Base-by-base conservation (phyloP, 2,113 vertebrate species). In the Forbesichthys agassizii region DNA sequence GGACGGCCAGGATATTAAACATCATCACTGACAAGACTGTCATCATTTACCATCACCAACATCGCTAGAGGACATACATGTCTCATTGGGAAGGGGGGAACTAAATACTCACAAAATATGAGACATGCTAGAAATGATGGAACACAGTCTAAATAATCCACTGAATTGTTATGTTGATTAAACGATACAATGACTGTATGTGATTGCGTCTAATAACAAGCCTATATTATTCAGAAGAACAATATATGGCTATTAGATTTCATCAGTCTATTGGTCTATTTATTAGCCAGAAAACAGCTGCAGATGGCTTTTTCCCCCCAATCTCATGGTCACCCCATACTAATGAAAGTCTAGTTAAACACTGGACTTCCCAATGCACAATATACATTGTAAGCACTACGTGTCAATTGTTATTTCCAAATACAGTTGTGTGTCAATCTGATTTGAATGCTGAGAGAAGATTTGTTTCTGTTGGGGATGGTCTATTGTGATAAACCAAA, bases 261-360 rank as follows among this genome's bases (percentile, higher is more conserved):
- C 51, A 77, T 70, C 61, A 59, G 65, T 68, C 64, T 42, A 33
- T 83, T 58, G 72, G 83, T 68, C 62, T 33, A 54, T 73, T 68
- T 48, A 54, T 54, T 71, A 56, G 14, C 14, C 11, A 69, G 46
- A 57, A 74, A 55, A 1, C 8, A 48, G 63, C 73, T 83, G 74
- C 72, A 79, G 73, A 78, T 61, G 64, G 66, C 63, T 67, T 72
- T 80, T 84, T 75, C 7, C 7, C 36, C 79, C 87, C 81, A 69
- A 78, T 77, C 84, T 84, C 85, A 14, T 64, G 75, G 80, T 87
- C 84, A 83, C 75, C 87, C 85, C 79, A 83, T 73, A 77, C 68
- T 83, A 88, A 87, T 82, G 87, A 88, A 79, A 79, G 76, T n/a
- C 60, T 69, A 71, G 73, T 79, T 67, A 83, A 81, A 77, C 47